phyloP scores from a whole-genome alignment of 2,797 vertebrate genomes.

The Vespertilio murinus region DNA sequence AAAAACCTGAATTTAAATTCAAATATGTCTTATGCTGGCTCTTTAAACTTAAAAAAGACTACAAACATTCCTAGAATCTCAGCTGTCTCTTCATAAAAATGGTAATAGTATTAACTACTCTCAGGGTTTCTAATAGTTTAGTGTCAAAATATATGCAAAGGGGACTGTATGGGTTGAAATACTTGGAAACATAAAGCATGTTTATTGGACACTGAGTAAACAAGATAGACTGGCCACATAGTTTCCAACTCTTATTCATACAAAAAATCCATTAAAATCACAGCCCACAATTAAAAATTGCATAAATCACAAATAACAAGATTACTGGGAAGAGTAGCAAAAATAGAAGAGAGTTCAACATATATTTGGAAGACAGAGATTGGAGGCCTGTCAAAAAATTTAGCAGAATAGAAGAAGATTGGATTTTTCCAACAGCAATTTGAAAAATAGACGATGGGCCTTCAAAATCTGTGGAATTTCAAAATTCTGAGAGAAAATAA shows the following conservation, averaged over 20 bases:
- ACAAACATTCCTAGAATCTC: neutral
- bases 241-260: neutral
- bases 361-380: neutral
- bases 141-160: neutral
- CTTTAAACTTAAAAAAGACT: neutral
- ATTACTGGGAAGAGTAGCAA: neutral
- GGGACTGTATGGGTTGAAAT: slow-evolving; percentile 2
- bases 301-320: neutral
- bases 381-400: neutral
- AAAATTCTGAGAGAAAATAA: slow-evolving; percentile 10
- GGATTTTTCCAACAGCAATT: neutral
- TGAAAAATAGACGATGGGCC: neutral
- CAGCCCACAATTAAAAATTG: neutral
- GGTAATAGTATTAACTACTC: neutral
- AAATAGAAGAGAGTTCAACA: neutral
- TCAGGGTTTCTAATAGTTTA: neutral
- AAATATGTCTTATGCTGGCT: neutral
- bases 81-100: neutral
- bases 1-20: neutral
- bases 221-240: neutral
- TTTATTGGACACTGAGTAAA: neutral
- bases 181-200: neutral
- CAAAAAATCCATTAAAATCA: neutral
- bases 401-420: neutral
- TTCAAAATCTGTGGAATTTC: neutral